Conservation (phyloP, 2,888 invertebrate species). For the Trachelus troglodyta region DNA sequence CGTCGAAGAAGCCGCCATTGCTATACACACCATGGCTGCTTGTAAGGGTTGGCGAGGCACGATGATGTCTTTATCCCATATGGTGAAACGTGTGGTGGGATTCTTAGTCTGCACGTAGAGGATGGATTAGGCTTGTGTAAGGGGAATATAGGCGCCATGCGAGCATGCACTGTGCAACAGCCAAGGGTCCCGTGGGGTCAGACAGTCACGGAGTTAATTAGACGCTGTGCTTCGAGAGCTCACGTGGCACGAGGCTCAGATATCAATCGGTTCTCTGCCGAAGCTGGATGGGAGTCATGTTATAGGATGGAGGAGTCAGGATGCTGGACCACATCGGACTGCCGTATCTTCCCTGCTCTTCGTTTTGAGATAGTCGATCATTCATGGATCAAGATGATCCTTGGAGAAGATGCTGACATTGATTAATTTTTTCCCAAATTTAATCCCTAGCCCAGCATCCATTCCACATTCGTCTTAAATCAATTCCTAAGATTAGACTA, state of each 20-base stretch:
- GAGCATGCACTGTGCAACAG: constrained; percentile 47
- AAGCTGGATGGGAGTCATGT: not conserved
- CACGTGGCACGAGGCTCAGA: constrained; percentile 59
- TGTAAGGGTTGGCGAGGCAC: constrained; percentile 35
- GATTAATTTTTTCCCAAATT: constrained; percentile 8
- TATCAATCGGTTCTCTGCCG: constrained; percentile 54
- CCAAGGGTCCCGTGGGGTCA: constrained; percentile 56
- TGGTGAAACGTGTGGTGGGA: constrained; percentile 28
- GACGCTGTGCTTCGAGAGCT: constrained; percentile 54
- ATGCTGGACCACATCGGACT: constrained; percentile 1
- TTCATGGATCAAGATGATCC: too few relatives aligned
- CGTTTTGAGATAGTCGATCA: not conserved
- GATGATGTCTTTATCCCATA: constrained; percentile 62
- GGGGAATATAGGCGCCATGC: constrained; percentile 46
- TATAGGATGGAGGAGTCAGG: too few relatives aligned
- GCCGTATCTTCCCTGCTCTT: constrained; percentile 3
- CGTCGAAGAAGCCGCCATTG: too few relatives aligned
- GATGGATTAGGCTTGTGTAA: constrained; percentile 24
- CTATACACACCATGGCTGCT: too few relatives aligned
- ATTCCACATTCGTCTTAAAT: too few relatives aligned
- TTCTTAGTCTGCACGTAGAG: constrained; percentile 29
- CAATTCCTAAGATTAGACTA: too few relatives aligned
- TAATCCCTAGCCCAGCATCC: too few relatives aligned
- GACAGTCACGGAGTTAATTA: constrained; percentile 66
- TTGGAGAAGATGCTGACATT: too few relatives aligned